Percentiles rank a stretch among this genome's conserved stretches.
These are phyloP conservation scores for Harpalus rubripes DNA, from an alignment of 2,888 invertebrate genomes.

Conservation along the genomic window DNA sequence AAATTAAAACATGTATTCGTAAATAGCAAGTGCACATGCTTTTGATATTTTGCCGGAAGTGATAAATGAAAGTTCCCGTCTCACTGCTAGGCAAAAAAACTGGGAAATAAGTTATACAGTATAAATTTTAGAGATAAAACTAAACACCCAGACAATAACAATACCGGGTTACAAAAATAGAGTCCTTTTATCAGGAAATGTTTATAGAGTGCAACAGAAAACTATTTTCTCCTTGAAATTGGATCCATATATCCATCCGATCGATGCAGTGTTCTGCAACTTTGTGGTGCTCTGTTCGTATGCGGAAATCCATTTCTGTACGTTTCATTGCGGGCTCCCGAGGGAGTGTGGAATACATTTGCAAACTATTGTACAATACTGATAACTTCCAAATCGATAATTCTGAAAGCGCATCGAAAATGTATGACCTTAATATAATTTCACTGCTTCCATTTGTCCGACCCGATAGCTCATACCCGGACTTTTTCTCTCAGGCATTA, in stretches of 20 bases:
- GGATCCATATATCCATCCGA: slow-evolving; percentile 51
- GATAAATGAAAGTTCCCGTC: neutral
- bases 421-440: slow-evolving; percentile 61
- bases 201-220: slow-evolving; percentile 52
- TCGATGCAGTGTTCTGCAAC: slow-evolving; percentile 19
- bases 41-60: neutral
- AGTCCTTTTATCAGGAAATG: slow-evolving; percentile 47
- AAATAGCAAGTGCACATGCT: neutral
- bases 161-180: slow-evolving; percentile 39
- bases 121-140: slow-evolving; percentile 44
- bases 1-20: neutral
- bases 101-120: slow-evolving; percentile 30
- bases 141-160: slow-evolving; percentile 36
- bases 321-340: slow-evolving; percentile 36
- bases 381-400: slow-evolving; percentile 57
- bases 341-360: slow-evolving; percentile 46
- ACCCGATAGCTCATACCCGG: slow-evolving; percentile 47
- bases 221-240: slow-evolving; percentile 50
- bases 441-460: slow-evolving; percentile 58
- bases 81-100: neutral
- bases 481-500: slow-evolving; percentile 41
- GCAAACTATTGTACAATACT: slow-evolving; percentile 60
- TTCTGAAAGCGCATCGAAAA: slow-evolving; percentile 60
- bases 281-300: slow-evolving; percentile 12
- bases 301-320: slow-evolving; percentile 52